phyloP scores from a whole-genome alignment of 2,888 invertebrate species.

The Cerastis leucographa region DNA sequence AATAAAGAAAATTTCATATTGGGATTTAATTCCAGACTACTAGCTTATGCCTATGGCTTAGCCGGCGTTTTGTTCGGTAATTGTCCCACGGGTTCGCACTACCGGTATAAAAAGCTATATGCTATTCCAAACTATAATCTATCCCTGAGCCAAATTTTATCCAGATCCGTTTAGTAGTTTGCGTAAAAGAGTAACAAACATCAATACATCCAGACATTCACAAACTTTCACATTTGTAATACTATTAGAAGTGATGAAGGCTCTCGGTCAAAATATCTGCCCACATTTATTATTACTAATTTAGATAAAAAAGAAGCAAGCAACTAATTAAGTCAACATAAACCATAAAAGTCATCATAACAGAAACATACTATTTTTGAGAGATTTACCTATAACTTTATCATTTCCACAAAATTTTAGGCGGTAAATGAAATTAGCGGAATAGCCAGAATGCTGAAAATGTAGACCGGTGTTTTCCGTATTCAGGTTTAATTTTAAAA shows the following conservation, averaged over 20 bases:
- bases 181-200: too few species aligned
- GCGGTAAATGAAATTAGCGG: constrained; percentile 5
- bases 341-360: background rate
- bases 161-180: too few species aligned
- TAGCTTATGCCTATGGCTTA: too few species aligned
- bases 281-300: constrained; percentile 3
- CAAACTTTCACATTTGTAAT: too few species aligned
- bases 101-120: too few species aligned
- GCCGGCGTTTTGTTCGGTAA: too few species aligned
- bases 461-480: constrained; percentile 19
- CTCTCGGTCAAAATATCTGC: background rate
- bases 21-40: background rate
- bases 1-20: constrained; percentile 11
- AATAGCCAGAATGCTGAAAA: constrained; percentile 6
- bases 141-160: too few species aligned
- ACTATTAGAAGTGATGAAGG: background rate
- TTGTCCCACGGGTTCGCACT: too few species aligned
- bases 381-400: background rate
- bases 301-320: background rate
- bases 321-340: background rate
- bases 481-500: constrained; percentile 38
- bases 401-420: background rate
- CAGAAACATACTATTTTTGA: background rate
- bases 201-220: too few species aligned
- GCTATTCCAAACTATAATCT: too few species aligned